Evolutionary conservation across 2,113 vertebrate genomes (phyloP).

Genomic region (Pao palembangensis): DNA sequence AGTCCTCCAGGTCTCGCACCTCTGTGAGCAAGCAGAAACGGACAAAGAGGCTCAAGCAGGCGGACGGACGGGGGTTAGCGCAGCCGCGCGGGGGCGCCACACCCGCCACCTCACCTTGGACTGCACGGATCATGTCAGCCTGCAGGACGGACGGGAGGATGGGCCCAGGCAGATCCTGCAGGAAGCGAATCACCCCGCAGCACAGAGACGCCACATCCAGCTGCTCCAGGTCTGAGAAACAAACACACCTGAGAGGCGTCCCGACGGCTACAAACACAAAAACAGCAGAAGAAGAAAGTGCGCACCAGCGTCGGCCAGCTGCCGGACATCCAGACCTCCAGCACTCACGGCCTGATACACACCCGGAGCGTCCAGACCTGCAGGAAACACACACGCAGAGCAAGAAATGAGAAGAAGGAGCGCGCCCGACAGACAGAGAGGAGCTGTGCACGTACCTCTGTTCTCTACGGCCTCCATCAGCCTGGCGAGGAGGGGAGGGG

Average conservation of each 20-base stretch:
- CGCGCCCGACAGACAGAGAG: neutral
- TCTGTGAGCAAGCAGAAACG: constrained; percentile 70
- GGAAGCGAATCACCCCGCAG: constrained; percentile 87
- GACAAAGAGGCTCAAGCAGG: neutral
- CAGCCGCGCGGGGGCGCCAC: neutral
- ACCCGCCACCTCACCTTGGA: constrained; percentile 75
- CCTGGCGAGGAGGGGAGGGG: constrained; percentile 83
- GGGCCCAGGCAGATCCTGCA: constrained; percentile 89
- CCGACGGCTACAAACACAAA: neutral
- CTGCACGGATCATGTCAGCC: constrained; percentile 83
- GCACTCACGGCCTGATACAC: constrained; percentile 81
- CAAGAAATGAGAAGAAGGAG: neutral
- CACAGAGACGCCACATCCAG: constrained; percentile 82
- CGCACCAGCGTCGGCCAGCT: constrained; percentile 86
- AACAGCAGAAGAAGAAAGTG: neutral
- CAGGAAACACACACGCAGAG: neutral
- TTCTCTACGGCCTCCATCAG: constrained; percentile 88
- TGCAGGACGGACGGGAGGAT: constrained; percentile 84
- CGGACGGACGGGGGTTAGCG: neutral
- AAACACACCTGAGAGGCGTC: constrained; percentile 9
- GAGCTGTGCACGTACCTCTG: constrained; percentile 77
- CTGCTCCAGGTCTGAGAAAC: constrained; percentile 82
- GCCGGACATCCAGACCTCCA: constrained; percentile 81
- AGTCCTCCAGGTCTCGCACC: constrained; percentile 84
- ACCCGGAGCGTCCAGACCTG: constrained; percentile 84